Base-by-base conservation (phyloP, 2,113 vertebrate species). In the Saccopteryx bilineata region DNA sequence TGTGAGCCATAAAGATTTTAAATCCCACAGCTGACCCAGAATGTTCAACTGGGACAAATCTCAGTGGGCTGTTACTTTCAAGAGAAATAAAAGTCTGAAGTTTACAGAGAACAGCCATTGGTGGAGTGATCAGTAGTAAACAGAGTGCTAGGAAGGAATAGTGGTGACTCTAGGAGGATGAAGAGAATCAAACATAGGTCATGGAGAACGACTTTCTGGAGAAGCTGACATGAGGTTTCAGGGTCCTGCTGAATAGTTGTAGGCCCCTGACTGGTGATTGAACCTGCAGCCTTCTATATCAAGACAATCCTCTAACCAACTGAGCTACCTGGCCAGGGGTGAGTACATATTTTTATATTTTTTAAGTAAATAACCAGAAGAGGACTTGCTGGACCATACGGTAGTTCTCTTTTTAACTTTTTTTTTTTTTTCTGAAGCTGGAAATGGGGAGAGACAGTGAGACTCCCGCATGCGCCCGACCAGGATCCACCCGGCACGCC, bases 1-100 rank as follows among this genome's bases (percentile, higher is more conserved):
- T 69, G 52, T 68, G 54, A 86, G 19, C 78, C 8, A 4, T 81
- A 48, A 92, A 95, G 85, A 72, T 71, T 91, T 74, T 71, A 68
- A 65, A 87, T 87, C 71, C n/a, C 28, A 88, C 4, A 56, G 19
- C 61, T 87, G 60, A 87, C 52, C 31, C 12, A 18, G 81, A 96
- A 83, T 24, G 4, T 72, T 80, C 1, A 0, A 87, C 11, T 68
- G 28, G 54, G 54, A 85, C 61, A 90, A 78, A 61, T 66, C 9
- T n/a, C 56, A 85, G 0, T 56, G 31, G 23, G 5, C n/a, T 60
- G n/a, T 71, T 87, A 46, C n/a, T 90, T 96, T 93, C 2, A 60
- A 88, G 85, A 92, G 58, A 91, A 72, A 90, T 69, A 12, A 5
- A 86, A 87, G 63, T 15, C 12, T 9, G n/a, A 18, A 26, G 4